Conservation (phyloP, 2,113 vertebrate species). For the Periophthalmodon schlosseri region DNA sequence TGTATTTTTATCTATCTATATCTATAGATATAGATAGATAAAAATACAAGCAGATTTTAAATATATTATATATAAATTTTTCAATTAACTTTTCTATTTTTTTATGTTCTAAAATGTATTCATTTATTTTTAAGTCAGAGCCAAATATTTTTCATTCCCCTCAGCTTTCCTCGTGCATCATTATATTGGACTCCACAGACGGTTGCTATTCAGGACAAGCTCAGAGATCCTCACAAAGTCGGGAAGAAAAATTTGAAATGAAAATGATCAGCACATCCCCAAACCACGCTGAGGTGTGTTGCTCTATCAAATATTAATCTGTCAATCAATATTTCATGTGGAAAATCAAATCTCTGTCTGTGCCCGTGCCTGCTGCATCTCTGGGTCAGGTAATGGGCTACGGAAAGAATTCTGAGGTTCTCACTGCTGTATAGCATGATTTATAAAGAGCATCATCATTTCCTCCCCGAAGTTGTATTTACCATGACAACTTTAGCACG, state of each 20-base stretch:
- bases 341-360: neutral
- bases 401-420: neutral
- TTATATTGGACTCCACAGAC: neutral
- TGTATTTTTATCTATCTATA: too few relatives aligned
- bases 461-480: too few relatives aligned
- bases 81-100: too few relatives aligned
- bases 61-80: too few relatives aligned
- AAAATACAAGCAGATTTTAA: too few relatives aligned
- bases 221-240: neutral
- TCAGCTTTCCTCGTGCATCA: neutral
- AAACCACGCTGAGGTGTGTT: constrained; percentile 2
- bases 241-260: constrained; percentile 3
- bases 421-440: neutral
- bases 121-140: too few relatives aligned
- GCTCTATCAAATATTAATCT: neutral
- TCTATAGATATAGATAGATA: too few relatives aligned
- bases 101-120: too few relatives aligned
- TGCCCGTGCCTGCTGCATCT: neutral
- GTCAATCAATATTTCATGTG: neutral
- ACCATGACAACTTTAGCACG: too few relatives aligned
- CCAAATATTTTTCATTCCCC: neutral
- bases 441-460: neutral
- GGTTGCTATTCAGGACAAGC: neutral
- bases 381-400: neutral
- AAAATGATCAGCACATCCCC: constrained; percentile 6